Evolutionary conservation across 2,888 invertebrate species (phyloP).

Genomic region (Hirtodrosophila confusa): DNA sequence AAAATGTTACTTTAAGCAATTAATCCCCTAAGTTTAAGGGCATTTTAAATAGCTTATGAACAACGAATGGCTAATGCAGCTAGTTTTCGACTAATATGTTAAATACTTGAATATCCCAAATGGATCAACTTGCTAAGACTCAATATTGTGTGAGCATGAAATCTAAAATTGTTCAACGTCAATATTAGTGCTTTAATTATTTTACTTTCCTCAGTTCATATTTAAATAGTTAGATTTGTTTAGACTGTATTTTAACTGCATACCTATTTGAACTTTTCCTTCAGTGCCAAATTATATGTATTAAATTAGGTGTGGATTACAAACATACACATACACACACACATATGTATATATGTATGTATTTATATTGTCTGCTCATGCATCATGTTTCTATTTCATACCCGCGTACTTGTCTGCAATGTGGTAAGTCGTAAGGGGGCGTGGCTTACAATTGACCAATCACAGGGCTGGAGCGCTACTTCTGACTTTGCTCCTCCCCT

Average conservation of each 20-base stretch:
- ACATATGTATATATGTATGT: background rate
- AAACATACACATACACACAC: slow-evolving; percentile 10
- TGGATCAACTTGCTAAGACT: too few species aligned
- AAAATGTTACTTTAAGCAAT: too few species aligned
- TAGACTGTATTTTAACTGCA: slow-evolving; percentile 17
- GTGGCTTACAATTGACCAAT: slow-evolving; percentile 29
- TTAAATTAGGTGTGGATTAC: slow-evolving; percentile 31
- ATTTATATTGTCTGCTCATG: slow-evolving; percentile 41
- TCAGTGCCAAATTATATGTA: slow-evolving; percentile 17
- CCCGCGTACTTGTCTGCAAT: slow-evolving; percentile 32
- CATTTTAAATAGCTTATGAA: too few species aligned
- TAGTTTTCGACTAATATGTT: too few species aligned
- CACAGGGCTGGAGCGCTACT: slow-evolving; percentile 10
- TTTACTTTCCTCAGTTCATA: background rate
- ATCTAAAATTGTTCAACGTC: too few species aligned
- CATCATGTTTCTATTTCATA: slow-evolving; percentile 42
- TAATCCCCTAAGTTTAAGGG: too few species aligned
- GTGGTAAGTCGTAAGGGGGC: slow-evolving; percentile 28
- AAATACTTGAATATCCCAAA: too few species aligned
- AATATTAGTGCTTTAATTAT: slow-evolving; percentile 12
- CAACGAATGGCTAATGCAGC: too few species aligned
- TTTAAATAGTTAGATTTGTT: slow-evolving; percentile 10
- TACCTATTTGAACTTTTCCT: slow-evolving; percentile 17
- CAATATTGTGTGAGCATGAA: too few species aligned
- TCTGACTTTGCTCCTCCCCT: slow-evolving; percentile 24